A percentile compares a stretch with the other conserved stretches of the same genome.
Conservation (phyloP, 2,113 vertebrate species). For the Erpornis zantholeuca region DNA sequence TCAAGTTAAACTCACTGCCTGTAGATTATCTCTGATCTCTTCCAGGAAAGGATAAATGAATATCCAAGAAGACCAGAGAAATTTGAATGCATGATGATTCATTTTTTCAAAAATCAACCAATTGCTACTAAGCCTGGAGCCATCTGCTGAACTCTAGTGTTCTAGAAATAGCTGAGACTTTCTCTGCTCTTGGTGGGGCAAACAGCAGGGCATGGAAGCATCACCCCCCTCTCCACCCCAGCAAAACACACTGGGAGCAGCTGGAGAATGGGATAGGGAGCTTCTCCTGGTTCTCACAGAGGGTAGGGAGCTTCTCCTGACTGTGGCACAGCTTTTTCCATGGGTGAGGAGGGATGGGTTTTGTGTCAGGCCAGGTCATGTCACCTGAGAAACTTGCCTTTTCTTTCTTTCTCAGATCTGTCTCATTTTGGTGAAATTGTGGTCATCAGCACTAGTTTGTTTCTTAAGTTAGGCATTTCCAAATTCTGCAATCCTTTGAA, state of each 20-base stretch:
- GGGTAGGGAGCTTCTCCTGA: background rate
- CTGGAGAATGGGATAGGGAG: background rate
- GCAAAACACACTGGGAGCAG: background rate
- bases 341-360: background rate
- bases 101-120: background rate
- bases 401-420: background rate
- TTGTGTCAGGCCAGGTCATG: background rate
- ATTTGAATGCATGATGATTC: background rate
- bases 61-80: background rate
- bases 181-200: background rate
- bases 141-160: background rate
- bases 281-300: background rate
- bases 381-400: background rate
- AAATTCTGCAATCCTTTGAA: background rate
- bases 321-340: background rate
- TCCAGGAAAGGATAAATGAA: background rate
- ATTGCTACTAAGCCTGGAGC: background rate
- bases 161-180: background rate
- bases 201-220: background rate
- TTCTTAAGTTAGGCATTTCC: background rate
- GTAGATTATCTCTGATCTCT: background rate
- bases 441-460: background rate
- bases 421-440: background rate
- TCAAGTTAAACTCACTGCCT: background rate
- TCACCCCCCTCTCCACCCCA: background rate